phyloP scores from a whole-genome alignment of 2,888 invertebrate genomes.

The Stenodema calcarata region DNA sequence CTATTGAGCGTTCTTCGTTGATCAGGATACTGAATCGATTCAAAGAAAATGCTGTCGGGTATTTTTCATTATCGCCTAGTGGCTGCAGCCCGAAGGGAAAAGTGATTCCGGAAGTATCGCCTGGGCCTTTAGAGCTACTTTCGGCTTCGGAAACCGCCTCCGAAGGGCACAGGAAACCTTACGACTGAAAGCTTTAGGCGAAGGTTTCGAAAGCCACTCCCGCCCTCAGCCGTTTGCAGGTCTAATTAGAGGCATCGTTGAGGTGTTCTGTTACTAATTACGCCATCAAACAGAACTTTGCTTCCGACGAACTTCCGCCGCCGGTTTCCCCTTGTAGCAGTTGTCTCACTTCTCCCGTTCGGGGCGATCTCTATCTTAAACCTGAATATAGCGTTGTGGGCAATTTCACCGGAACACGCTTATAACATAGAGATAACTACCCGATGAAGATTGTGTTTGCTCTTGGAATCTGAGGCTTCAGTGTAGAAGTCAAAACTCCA shows the following conservation, averaged over 20 bases:
- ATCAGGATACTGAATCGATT: background rate
- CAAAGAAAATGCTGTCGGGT: background rate
- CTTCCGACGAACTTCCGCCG: background rate
- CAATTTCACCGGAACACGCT: too few species aligned
- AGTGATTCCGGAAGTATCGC: background rate
- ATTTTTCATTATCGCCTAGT: background rate
- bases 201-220: background rate
- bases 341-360: background rate
- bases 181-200: background rate
- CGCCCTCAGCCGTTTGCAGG: background rate
- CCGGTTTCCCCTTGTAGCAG: background rate
- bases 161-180: background rate
- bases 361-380: background rate
- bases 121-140: background rate
- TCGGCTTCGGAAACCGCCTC: background rate
- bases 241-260: background rate
- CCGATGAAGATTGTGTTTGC: too few species aligned
- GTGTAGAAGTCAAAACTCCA: too few species aligned
- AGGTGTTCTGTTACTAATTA: conserved; percentile 24
- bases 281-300: conserved; percentile 15
- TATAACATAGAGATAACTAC: too few species aligned
- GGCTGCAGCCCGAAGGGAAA: background rate
- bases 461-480: too few species aligned
- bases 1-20: too few species aligned
- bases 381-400: too few species aligned